phyloP scores from a whole-genome alignment of 2,888 invertebrate genomes.

The Netelia fuscicornis region DNA sequence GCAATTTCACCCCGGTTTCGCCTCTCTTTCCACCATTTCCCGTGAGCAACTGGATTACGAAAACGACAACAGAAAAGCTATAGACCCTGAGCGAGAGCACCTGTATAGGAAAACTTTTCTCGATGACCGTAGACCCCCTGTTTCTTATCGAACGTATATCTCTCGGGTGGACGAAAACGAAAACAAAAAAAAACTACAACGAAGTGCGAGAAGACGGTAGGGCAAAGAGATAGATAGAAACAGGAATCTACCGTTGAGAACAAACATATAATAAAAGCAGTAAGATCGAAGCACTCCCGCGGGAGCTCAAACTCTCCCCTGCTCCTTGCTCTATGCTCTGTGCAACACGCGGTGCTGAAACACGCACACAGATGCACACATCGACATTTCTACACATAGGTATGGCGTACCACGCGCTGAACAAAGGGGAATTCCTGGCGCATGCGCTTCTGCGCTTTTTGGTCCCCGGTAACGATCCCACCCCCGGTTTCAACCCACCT shows the following conservation, averaged over 20 bases:
- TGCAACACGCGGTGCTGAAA: constrained; percentile 53
- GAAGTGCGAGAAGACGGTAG: constrained; percentile 16
- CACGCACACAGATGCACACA: constrained; percentile 30
- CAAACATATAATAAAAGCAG: constrained; percentile 80
- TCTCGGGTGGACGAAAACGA: constrained; percentile 5
- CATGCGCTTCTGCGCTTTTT: constrained; percentile 78
- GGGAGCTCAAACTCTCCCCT: constrained; percentile 74
- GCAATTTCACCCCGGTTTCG: not conserved
- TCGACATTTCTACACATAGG: constrained; percentile 34
- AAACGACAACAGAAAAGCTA: constrained; percentile 7
- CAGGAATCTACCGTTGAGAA: constrained; percentile 62
- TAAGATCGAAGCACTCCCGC: constrained; percentile 80
- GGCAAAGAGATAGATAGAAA: constrained; percentile 60
- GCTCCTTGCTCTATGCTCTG: constrained; percentile 65
- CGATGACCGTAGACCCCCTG: constrained; percentile 10
- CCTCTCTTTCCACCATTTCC: constrained; percentile 9
- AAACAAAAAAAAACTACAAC: constrained; percentile 8
- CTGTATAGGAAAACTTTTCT: constrained; percentile 37
- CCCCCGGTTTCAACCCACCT: constrained; percentile 68
- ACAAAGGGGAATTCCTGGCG: constrained; percentile 80
- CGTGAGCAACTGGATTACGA: constrained; percentile 56
- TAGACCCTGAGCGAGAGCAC: constrained; percentile 31
- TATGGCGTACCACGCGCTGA: constrained; percentile 71
- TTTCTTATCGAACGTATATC: constrained; percentile 43
- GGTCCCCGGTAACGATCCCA: constrained; percentile 80